phyloP scores from a whole-genome alignment of 2,113 vertebrate species.

The Acrocephalus arundinaceus region DNA sequence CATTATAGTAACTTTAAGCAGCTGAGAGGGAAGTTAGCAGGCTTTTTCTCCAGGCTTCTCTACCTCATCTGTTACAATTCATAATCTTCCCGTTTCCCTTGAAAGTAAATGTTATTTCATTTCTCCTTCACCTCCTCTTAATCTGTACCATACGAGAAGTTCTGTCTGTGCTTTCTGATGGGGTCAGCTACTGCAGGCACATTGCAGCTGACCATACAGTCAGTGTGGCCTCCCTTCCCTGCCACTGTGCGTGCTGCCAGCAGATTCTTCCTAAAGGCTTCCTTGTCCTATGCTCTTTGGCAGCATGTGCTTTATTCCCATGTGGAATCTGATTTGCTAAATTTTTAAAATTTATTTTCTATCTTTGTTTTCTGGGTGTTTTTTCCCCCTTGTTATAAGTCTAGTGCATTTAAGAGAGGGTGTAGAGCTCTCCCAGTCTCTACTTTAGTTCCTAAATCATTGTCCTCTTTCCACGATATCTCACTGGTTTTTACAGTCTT shows the following conservation, averaged over 20 bases:
- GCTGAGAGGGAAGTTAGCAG: not conserved
- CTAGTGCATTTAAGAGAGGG: not conserved
- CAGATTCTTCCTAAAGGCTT: not conserved
- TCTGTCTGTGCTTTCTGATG: not conserved
- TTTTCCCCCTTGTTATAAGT: not conserved
- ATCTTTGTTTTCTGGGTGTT: not conserved
- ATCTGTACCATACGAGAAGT: not conserved
- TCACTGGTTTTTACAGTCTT: not conserved
- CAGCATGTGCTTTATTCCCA: not conserved
- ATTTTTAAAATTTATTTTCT: not conserved
- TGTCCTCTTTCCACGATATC: not conserved
- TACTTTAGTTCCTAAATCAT: not conserved
- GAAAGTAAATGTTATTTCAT: not conserved
- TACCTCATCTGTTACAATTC: not conserved
- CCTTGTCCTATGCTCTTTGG: not conserved
- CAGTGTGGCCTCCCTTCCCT: not conserved
- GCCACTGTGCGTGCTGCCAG: not conserved
- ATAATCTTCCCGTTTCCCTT: not conserved
- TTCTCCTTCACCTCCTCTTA: not conserved
- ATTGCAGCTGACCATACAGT: fast-evolving
- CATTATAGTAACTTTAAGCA: not conserved
- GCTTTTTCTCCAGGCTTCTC: not conserved
- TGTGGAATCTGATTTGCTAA: not conserved
- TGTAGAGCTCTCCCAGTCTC: not conserved
- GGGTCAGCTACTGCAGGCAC: not conserved